These are phyloP conservation scores for Lepus oiostolus DNA, from an alignment of 2,797 vertebrate genomes.

Conservation along the genomic window DNA sequence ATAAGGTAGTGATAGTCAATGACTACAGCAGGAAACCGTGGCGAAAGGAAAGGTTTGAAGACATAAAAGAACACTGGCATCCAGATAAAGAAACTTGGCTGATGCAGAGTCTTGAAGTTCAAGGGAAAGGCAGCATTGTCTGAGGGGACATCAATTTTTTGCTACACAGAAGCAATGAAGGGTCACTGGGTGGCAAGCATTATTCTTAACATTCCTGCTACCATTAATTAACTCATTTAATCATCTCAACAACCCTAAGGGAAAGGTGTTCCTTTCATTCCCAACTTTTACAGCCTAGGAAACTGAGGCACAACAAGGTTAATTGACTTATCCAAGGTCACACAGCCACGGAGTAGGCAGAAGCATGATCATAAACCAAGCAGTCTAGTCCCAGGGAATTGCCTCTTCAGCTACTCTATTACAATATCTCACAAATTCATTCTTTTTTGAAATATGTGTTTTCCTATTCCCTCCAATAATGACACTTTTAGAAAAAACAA, in stretches of 20 bases:
- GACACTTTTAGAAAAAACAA: neutral
- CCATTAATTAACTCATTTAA: slow-evolving; percentile 17
- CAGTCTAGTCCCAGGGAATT: neutral
- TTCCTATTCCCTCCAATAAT: slow-evolving; percentile 32
- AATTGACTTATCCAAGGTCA: neutral
- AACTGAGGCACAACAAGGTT: neutral
- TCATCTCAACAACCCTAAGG: neutral
- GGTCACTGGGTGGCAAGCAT: neutral
- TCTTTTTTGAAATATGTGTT: neutral
- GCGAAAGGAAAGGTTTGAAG: neutral
- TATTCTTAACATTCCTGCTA: neutral
- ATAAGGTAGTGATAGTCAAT: neutral
- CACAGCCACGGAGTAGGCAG: neutral
- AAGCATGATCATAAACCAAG: neutral
- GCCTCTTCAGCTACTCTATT: neutral
- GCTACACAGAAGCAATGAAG: neutral
- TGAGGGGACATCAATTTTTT: neutral
- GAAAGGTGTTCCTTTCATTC: neutral
- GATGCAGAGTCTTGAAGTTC: neutral
- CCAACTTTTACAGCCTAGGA: slow-evolving; percentile 40
- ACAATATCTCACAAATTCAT: neutral
- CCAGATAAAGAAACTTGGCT: slow-evolving; percentile 35
- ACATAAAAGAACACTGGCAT: neutral
- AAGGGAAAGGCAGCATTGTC: neutral
- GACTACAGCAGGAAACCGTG: neutral